Conservation (phyloP, 2,888 invertebrate genomes). For the Dynastes hyllus region DNA sequence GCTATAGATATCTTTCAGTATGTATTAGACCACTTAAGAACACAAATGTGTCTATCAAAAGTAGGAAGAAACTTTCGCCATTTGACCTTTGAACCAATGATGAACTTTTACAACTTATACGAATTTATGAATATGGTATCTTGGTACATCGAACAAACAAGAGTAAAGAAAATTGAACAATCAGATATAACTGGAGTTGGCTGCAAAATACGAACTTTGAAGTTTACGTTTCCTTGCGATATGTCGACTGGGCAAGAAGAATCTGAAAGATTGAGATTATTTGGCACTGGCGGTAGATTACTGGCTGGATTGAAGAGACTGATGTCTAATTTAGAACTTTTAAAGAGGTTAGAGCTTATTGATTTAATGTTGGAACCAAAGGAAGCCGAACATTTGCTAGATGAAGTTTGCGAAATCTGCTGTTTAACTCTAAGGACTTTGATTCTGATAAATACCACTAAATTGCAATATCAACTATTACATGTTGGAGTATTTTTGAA, state of each 20-base stretch:
- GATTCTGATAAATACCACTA: conserved; percentile 84
- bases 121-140: conserved; percentile 89
- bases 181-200: conserved; percentile 72
- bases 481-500: conserved; percentile 86
- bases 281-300: conserved; percentile 86
- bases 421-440: conserved; percentile 77
- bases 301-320: conserved; percentile 78
- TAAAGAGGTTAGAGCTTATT: conserved; percentile 79
- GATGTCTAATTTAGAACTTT: conserved; percentile 77
- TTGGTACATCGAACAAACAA: conserved; percentile 79
- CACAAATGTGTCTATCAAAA: conserved; percentile 80
- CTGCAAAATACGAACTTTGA: conserved; percentile 74
- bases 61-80: conserved; percentile 80
- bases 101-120: conserved; percentile 87
- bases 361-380: conserved; percentile 83
- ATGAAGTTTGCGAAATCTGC: conserved; percentile 80
- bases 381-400: conserved; percentile 82
- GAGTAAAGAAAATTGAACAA: conserved; percentile 58
- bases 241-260: conserved; percentile 79
- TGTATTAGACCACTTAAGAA: conserved; percentile 83
- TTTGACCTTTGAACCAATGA: conserved; percentile 82
- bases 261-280: conserved; percentile 77
- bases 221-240: conserved; percentile 85
- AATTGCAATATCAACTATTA: conserved; percentile 79
- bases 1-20: conserved; percentile 70